These are phyloP conservation scores for Zaprionus africanus DNA, from an alignment of 1,140 invertebrate genomes.

Conservation along the genomic window DNA sequence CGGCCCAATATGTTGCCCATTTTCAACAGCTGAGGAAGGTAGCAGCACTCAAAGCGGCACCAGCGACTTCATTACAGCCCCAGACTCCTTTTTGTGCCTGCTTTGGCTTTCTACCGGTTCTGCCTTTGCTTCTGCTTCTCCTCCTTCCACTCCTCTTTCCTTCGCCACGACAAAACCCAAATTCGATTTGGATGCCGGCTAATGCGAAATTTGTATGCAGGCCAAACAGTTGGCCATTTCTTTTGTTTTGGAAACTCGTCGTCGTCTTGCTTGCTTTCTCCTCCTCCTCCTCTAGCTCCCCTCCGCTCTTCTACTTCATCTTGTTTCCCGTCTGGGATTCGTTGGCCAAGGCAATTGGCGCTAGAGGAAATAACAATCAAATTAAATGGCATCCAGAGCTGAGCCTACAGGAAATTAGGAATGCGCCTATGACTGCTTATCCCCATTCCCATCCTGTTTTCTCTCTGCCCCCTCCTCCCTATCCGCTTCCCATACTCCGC, in stretches of 20 bases:
- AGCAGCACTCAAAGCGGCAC: neutral
- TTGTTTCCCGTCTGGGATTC: slow-evolving; percentile 23
- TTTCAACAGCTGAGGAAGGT: slow-evolving; percentile 30
- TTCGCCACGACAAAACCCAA: slow-evolving; percentile 10
- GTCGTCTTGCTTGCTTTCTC: neutral
- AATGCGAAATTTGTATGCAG: slow-evolving; percentile 79
- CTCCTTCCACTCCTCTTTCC: neutral
- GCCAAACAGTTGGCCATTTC: slow-evolving; percentile 70
- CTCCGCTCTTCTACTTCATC: neutral
- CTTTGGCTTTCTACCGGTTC: neutral
- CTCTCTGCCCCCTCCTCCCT: neutral
- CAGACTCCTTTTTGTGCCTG: neutral
- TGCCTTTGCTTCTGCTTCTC: neutral
- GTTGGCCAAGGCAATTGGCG: slow-evolving; percentile 54
- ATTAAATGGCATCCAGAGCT: slow-evolving; percentile 64
- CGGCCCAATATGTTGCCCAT: slow-evolving; percentile 67
- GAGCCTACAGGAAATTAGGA: slow-evolving; percentile 66
- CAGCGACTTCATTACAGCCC: slow-evolving; percentile 51
- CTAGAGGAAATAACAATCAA: slow-evolving; percentile 72
- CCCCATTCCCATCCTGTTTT: too few relatives aligned
- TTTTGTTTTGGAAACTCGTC: slow-evolving; percentile 60
- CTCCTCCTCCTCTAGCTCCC: neutral
- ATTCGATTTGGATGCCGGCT: slow-evolving; percentile 60
- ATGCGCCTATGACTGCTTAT: slow-evolving; percentile 42
- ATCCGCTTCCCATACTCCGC: neutral